phyloP scores from a whole-genome alignment of 2,113 vertebrate species.

The Oceanites oceanicus region DNA sequence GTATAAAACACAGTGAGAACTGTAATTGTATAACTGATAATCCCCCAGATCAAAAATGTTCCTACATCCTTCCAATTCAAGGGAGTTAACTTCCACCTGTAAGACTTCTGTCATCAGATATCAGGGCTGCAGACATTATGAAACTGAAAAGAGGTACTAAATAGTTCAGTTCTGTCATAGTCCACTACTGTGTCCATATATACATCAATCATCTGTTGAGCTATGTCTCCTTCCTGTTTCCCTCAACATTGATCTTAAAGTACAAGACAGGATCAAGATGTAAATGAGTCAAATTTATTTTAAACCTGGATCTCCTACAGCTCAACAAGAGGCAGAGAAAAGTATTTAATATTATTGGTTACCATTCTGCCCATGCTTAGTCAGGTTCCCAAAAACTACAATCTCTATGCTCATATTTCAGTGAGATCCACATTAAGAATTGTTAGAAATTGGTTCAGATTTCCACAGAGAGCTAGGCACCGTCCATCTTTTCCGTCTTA shows the following conservation, averaged over 20 bases:
- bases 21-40: background rate
- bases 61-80: background rate
- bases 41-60: background rate
- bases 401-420: background rate
- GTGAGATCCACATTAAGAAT: background rate
- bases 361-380: background rate
- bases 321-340: background rate
- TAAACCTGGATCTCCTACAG: background rate
- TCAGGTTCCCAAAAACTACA: background rate
- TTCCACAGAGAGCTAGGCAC: background rate
- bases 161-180: background rate
- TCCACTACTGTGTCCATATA: background rate
- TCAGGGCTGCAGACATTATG: background rate
- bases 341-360: background rate
- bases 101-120: background rate
- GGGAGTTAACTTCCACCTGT: background rate
- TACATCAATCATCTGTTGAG: background rate
- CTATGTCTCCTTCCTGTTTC: background rate
- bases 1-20: background rate
- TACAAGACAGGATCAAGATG: background rate
- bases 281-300: background rate
- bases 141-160: background rate
- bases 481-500: background rate
- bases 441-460: background rate
- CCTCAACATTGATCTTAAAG: background rate